Evolutionary conservation across 2,888 invertebrate species (phyloP), one percentile per base, ranked within the genome.

Genomic region (Diarsia mendica): DNA sequence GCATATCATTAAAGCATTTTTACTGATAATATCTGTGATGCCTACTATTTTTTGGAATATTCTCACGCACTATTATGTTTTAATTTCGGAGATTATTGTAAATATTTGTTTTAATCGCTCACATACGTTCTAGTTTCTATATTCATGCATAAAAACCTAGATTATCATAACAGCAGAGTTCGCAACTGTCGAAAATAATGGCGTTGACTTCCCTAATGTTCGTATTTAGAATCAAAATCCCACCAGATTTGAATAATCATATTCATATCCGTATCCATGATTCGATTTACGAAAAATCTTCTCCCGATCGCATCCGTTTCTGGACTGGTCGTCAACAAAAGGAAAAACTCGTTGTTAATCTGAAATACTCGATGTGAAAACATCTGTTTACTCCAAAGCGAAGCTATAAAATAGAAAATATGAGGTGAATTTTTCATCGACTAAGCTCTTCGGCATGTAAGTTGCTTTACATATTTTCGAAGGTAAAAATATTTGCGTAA

Each of bases 291-390:
- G 48, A 51, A 79, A 85, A 86, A 82, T 83, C 75, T 81, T 74
- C 65, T 44, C 71, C 33, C 71, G 70, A 79, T 84, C 75, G 77
- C 72, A 75, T 75, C 49, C 75, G 70, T 75, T 72, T 77, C 71
- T 73, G 72, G 28, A 70, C 76, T 85, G 77, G 60, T 66, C 81
- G 79, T 46, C 75, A 87, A 87, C 87, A 90, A 88, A 87, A 88
- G 86, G 78, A 87, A 89, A 83, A 81, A 82, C 73, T 75, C 82
- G 82, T 82, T 88, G 87, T 87, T 90, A 90, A 90, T 86, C 87
- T 82, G 72, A 87, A 89, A 88, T 87, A 85, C 86, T 85, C 84
- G 76, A 80, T 79, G 81, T 67, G 75, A 80, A 84, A 83, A 85
- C 78, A 80, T 88, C 80, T 86, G 86, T 88, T 88, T 86, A 65